phyloP scores from a whole-genome alignment of 2,888 invertebrate genomes.

The Mythimna albipuncta region DNA sequence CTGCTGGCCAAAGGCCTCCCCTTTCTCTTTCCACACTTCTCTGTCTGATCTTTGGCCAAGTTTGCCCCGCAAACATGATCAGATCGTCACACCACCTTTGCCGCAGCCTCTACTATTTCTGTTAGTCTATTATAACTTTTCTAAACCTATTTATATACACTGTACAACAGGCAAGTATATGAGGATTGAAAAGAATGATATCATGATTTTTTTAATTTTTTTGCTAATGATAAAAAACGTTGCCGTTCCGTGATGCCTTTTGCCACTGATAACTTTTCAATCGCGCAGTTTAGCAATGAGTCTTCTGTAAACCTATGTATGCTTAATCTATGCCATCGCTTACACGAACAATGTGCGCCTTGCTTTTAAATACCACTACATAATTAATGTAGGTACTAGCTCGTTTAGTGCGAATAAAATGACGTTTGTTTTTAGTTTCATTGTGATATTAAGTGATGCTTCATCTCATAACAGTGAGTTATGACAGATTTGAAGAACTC shows the following conservation, averaged over 20 bases:
- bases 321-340: constrained; percentile 40
- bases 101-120: no score
- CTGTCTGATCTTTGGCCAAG: no score
- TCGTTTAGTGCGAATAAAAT: constrained; percentile 36
- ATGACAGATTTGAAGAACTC: constrained; percentile 27
- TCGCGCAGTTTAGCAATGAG: not conserved
- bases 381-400: constrained; percentile 37
- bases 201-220: no score
- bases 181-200: no score
- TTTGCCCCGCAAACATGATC: no score
- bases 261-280: not conserved
- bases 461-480: constrained; percentile 30
- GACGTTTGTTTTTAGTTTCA: constrained; percentile 24
- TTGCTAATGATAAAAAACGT: not conserved
- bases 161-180: no score
- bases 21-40: no score
- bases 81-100: no score
- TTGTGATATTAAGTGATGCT: constrained; percentile 25
- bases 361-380: constrained; percentile 45
- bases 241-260: not conserved
- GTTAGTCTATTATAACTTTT: no score
- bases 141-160: no score
- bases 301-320: not conserved
- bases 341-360: constrained; percentile 58
- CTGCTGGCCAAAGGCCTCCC: no score